These are phyloP conservation scores for Phodopus roborovskii DNA, from an alignment of 2,113 vertebrate genomes.

Conservation along the genomic window DNA sequence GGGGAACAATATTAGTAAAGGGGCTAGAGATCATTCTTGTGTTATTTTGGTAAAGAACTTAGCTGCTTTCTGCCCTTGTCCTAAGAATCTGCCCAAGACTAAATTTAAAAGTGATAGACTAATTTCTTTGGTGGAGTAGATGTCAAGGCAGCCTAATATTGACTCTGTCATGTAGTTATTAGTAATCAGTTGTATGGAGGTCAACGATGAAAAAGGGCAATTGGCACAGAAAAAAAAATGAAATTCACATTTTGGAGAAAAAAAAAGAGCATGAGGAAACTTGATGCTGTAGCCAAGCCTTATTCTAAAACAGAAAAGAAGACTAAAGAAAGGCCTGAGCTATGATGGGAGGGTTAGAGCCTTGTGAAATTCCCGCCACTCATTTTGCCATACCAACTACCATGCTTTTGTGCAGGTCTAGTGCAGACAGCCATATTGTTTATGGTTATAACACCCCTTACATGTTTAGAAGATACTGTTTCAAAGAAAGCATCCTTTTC, in stretches of 20 bases:
- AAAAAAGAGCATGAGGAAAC: background rate
- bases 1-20: background rate
- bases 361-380: background rate
- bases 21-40: background rate
- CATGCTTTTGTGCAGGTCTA: background rate
- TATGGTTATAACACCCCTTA: background rate
- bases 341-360: background rate
- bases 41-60: background rate
- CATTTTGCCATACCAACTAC: background rate
- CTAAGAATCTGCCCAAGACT: background rate
- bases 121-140: background rate
- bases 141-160: background rate
- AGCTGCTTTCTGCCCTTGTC: background rate
- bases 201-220: background rate
- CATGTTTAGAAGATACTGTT: background rate
- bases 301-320: background rate
- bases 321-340: background rate
- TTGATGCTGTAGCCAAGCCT: background rate
- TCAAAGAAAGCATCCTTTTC: background rate
- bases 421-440: background rate
- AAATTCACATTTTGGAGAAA: background rate
- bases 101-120: background rate
- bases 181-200: background rate
- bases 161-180: background rate
- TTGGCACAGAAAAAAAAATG: background rate